Percentiles rank a stretch among this genome's conserved stretches.
phyloP scores from a whole-genome alignment of 2,113 vertebrate genomes.

The Pongo pygmaeus region DNA sequence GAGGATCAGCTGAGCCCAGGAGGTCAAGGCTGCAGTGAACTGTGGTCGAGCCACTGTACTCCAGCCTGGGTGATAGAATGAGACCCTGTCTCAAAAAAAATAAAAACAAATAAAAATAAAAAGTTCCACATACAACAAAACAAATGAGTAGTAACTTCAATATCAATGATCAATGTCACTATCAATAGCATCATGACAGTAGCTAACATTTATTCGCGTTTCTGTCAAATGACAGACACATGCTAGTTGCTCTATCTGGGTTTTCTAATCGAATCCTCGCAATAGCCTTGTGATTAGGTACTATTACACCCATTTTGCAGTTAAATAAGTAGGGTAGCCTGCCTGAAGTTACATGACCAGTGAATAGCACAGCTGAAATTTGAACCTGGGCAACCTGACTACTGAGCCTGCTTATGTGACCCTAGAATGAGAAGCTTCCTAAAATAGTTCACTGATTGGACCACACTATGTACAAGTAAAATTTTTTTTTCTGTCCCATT shows the following conservation, averaged over 20 bases:
- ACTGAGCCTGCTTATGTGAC: background rate
- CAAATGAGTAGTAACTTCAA: background rate
- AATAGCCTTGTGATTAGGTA: background rate
- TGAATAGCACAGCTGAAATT: background rate
- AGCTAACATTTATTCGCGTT: background rate
- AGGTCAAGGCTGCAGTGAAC: no score
- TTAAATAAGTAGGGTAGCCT: background rate
- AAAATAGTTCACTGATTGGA: slow-evolving; percentile 12
- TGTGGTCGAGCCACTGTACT: no score
- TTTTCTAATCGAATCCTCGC: background rate
- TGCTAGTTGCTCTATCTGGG: background rate
- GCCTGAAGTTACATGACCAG: background rate
- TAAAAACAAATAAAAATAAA: no score
- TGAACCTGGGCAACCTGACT: background rate
- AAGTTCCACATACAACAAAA: slow-evolving; percentile 5
- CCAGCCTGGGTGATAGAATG: no score
- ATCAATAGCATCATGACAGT: background rate
- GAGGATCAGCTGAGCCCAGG: no score
- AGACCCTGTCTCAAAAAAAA: background rate
- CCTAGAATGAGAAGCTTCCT: background rate
- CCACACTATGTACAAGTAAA: background rate
- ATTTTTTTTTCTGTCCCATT: background rate
- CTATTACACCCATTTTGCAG: background rate
- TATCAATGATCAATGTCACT: background rate
- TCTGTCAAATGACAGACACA: background rate